phyloP scores from a whole-genome alignment of 2,888 invertebrate species.

The Arctia plantaginis region DNA sequence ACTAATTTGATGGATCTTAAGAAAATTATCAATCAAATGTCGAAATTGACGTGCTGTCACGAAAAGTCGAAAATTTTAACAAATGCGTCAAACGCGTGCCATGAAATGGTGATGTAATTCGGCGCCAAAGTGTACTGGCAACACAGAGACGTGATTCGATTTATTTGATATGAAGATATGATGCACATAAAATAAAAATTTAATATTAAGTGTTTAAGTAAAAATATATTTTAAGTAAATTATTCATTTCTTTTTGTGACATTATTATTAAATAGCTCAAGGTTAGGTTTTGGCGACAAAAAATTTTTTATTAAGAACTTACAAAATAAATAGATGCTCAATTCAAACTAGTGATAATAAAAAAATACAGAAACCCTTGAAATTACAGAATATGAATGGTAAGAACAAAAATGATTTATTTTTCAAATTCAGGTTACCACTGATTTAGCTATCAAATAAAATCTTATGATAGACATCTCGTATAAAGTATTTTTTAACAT shows the following conservation, averaged over 20 bases:
- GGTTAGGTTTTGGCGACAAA: background rate
- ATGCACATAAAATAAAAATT: background rate
- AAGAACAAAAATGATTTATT: no score
- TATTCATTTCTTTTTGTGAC: background rate
- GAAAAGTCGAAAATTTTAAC: constrained; percentile 84
- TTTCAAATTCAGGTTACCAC: no score
- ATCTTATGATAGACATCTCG: no score
- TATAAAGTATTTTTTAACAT: no score
- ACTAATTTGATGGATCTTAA: constrained; percentile 84
- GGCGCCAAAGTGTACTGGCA: constrained; percentile 68
- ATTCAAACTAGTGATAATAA: background rate
- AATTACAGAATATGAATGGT: background rate
- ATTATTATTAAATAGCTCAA: background rate
- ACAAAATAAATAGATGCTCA: background rate
- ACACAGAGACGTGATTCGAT: constrained; percentile 51
- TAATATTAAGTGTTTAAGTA: background rate
- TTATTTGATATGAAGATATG: background rate
- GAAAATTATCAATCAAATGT: constrained; percentile 87
- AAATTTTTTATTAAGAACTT: no score
- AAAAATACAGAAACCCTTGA: background rate
- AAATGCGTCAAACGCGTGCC: constrained; percentile 80
- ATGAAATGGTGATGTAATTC: constrained; percentile 85
- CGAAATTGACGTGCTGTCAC: constrained; percentile 87
- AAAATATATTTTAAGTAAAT: background rate
- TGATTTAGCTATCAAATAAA: no score